Evolutionary conservation across 37 sponge, comb jelly and placozoan species (phyloP).

Genomic region (Eunapius fragilis): DNA sequence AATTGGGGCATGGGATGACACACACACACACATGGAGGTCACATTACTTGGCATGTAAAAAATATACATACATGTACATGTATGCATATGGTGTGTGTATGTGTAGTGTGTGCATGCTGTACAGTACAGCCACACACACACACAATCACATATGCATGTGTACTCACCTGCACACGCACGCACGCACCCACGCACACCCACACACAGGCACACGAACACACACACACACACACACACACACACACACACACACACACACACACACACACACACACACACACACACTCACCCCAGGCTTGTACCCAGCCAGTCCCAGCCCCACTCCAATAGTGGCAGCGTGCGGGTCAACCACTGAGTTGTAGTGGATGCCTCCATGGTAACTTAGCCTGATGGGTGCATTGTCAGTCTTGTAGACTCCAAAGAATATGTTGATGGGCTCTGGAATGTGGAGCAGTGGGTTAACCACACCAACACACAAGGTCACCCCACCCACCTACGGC

Average conservation of each 20-base stretch:
- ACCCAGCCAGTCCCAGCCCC: conserved; percentile 93
- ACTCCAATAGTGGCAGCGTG: conserved; percentile 90
- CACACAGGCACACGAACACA: conserved; percentile 14
- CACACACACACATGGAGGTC: too few relatives aligned
- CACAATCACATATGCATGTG: too few relatives aligned
- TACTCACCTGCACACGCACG: conserved; percentile 12
- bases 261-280: conserved; percentile 18
- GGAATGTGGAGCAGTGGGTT: neutral
- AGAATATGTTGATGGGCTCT: conserved; percentile 96
- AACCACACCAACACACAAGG: too few relatives aligned
- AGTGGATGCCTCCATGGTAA: conserved; percentile 91
- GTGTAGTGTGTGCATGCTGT: too few relatives aligned
- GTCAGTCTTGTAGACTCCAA: conserved; percentile 91
- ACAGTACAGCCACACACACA: neutral
- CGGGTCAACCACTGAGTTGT: conserved; percentile 95
- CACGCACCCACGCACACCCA: conserved; percentile 9
- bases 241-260: neutral
- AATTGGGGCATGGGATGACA: too few relatives aligned
- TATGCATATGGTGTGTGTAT: too few relatives aligned
- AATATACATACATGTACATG: too few relatives aligned
- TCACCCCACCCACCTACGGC: too few relatives aligned
- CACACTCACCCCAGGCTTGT: conserved; percentile 89
- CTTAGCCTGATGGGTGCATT: conserved; percentile 93
- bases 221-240: conserved; percentile 12
- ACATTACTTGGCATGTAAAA: too few relatives aligned